Base-by-base conservation (phyloP, 2,113 vertebrate genomes). In the Sigmodon hispidus region DNA sequence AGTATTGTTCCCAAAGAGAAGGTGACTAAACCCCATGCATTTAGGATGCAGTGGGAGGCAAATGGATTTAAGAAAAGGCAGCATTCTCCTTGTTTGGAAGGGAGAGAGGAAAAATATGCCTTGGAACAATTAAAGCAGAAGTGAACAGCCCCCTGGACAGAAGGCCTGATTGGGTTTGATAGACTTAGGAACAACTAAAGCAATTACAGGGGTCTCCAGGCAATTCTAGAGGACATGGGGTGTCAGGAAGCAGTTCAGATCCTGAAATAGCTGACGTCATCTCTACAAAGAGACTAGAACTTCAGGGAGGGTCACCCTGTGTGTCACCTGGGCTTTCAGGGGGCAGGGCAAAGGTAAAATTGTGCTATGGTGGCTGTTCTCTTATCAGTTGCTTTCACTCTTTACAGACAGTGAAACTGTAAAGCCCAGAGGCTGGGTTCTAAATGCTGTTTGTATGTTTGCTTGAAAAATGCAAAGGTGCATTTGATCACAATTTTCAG, bases 71-170 rank as follows among this genome's bases (percentile, higher is more conserved):
- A 90, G 50, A 13, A 67, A 92, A n/a, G n/a, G 84, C 67, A 86
- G 3, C 3, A 17, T 90, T 92, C 48, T 86, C 24, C 57, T 76
- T 91, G 57, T 90, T 89, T 72, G 50, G 4, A 84, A 89, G 36
- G 81, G 48, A n/a, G 45, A 91, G 57, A 34, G 72, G 55, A 19
- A 88, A 96, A 93, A 84, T 77, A 59, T 90, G 73, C 22, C n/a
- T 29, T 29, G 67, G 79, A 73, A 63, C 75, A 86, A 31, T 45
- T 73, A 84, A 73, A 92, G 48, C 15, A 83, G 89, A 43, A 34
- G 84, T 55, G 40, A 92, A 77, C 21, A 55, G 3, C 2, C 31
- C 34, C 3, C 63, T 57, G 16, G 29, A 59, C 12, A 43, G 19
- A 83, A 91, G 55, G 40, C 48, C n/a, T 69, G 24, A 15, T 15